These are phyloP conservation scores for Delia radicum DNA, from an alignment of 1,140 invertebrate species.

Conservation along the genomic window DNA sequence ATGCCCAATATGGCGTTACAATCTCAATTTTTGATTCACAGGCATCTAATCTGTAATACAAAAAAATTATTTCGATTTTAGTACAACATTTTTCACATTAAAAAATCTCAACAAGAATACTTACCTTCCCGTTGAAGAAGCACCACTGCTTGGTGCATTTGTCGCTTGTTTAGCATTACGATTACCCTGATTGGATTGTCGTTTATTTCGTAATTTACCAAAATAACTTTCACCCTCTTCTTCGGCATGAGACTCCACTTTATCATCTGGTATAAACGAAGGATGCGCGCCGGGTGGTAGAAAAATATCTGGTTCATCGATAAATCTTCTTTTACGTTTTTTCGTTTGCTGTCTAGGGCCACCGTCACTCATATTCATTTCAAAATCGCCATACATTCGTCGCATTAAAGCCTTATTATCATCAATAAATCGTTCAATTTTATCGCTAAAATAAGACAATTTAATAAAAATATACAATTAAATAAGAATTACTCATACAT, in stretches of 20 bases:
- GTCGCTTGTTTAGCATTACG: constrained; percentile 18
- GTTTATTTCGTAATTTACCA: constrained; percentile 57
- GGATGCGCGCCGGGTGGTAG: constrained; percentile 54
- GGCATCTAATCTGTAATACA: constrained; percentile 67
- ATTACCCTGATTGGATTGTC: constrained; percentile 55
- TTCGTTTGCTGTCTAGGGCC: constrained; percentile 58
- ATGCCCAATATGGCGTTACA: constrained; percentile 90
- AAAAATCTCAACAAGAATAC: neutral
- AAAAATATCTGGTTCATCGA: constrained; percentile 60
- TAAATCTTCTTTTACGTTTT: constrained; percentile 58
- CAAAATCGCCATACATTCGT: constrained; percentile 88
- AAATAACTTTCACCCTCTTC: constrained; percentile 60
- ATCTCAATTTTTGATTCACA: constrained; percentile 93
- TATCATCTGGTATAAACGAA: constrained; percentile 30
- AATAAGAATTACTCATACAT: neutral
- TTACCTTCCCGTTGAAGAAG: constrained; percentile 64
- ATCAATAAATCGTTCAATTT: constrained; percentile 88
- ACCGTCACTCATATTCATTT: constrained; percentile 60
- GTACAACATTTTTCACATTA: neutral
- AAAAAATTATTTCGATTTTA: neutral
- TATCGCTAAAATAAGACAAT: constrained; percentile 64
- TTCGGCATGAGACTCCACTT: constrained; percentile 30
- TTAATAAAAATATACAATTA: neutral
- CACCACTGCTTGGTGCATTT: constrained; percentile 38
- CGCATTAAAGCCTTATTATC: constrained; percentile 91